Conservation (phyloP, 2,888 invertebrate genomes). For the Kuschelorhynchus macadamiae region DNA sequence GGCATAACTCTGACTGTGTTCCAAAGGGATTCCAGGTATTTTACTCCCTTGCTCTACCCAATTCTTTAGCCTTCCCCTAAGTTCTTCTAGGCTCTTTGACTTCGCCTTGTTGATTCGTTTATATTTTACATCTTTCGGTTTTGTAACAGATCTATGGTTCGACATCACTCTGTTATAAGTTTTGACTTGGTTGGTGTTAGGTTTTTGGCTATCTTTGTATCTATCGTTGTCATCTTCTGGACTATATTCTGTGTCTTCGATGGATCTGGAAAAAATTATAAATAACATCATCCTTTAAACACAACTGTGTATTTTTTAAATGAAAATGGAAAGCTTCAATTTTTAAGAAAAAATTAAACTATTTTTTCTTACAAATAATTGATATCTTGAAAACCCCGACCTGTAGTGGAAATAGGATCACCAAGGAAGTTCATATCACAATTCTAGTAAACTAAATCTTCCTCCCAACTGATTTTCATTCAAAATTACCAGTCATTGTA, state of each 20-base stretch:
- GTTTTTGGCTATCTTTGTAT: slow-evolving; percentile 31
- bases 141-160: slow-evolving; percentile 90
- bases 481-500: no score
- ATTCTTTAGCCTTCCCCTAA: slow-evolving; percentile 85
- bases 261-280: slow-evolving; percentile 53
- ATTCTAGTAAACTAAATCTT: no score
- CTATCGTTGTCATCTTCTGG: slow-evolving; percentile 63
- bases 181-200: slow-evolving; percentile 70
- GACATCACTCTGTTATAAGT: slow-evolving; percentile 85
- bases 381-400: no score
- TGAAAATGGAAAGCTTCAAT: no score
- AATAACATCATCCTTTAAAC: no score
- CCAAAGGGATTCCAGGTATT: slow-evolving; percentile 77
- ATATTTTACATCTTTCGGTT: slow-evolving; percentile 92
- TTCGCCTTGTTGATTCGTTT: slow-evolving; percentile 92
- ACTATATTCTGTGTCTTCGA: slow-evolving; percentile 58
- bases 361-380: no score
- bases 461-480: no score
- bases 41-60: slow-evolving; percentile 88
- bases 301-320: no score
- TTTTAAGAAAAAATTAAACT: no score
- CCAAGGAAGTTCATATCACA: no score
- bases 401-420: no score
- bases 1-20: slow-evolving; percentile 73
- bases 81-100: slow-evolving; percentile 88